Base-by-base conservation (phyloP, 1,140 invertebrate species). In the Zaprionus inermis region DNA sequence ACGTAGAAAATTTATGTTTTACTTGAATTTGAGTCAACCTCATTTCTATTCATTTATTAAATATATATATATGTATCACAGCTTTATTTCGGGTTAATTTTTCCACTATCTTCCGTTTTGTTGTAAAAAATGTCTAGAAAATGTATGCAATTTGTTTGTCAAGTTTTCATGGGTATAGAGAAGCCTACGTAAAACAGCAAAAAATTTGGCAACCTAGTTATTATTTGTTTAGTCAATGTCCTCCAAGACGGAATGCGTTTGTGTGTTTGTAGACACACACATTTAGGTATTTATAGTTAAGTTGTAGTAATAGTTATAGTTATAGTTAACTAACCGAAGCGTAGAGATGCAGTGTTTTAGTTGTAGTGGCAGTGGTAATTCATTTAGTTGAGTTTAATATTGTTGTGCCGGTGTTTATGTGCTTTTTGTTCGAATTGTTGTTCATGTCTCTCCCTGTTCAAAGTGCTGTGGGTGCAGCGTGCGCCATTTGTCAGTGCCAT, bases 401-500 rank as follows among this genome's bases (percentile, higher is more conserved):
- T 32, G 30, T 32, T 32, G 30, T 32, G 30, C 30, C 30, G 7
- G 30, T 32, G 30, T 6, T 4, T 32, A 32, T 32, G 5, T 32
- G 30, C 5, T 32, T 49, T n/a, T 51, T 34, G 5, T 11, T 16
- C 41, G 30, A 7, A 32, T 32, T 34, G 41, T 44, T 51, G 46
- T 58, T 20, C 12, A 18, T 44, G 16, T 41, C 24, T 24, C 22
- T 10, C 32, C 54, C n/a, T 41, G 22, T 38, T n/a, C 89, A 88
- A 32, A 88, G 71, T 66, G 84, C 77, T 81, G 84, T 89, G 68
- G 84, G 84, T 57, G 63, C 77, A 90, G 80, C 80, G 58, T 73
- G 60, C 32, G 78, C 80, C 71, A 88, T 89, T 81, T 91, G 91
- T 92, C 91, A 92, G 90, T 92, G 91, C 98, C 98, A 99, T 93